Base-by-base conservation (phyloP, 2,797 vertebrate genomes). In the Myripristis jacobus region DNA sequence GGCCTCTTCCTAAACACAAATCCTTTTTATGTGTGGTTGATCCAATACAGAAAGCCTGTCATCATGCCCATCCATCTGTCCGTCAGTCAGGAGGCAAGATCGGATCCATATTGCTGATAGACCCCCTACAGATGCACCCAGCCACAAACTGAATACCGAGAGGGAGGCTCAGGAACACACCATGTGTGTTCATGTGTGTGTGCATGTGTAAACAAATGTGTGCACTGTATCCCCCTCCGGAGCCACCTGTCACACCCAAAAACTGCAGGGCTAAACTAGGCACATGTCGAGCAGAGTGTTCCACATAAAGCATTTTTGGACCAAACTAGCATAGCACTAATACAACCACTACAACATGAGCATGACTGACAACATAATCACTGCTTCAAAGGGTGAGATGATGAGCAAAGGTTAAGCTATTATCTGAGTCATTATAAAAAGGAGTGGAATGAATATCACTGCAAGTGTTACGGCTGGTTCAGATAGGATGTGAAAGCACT, bases 21-120 rank as follows among this genome's bases (percentile, higher is more conserved):
- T 19, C 4, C 15, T 6, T 56, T 68, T 43, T 18, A 44, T 21
- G 41, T 6, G 6, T 46, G 24, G 56, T 58, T 2, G 27, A 43
- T 67, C 13, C 27, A 70, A 50, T 85, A 73, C 65, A 88, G 70
- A 83, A 66, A 80, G 70, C 66, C 36, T 31, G 58, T 67, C 55
- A 82, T 53, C 31, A 71, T 75, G 60, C 41, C 69, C 59, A 63
- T 57, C 70, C 53, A 75, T 82, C 66, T 72, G 70, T 61, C 44
- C 6, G 9, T 65, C 34, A 44, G 61, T 84, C 72, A 58, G 19
- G 31, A 80, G 73, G 76, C 56, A 64, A 80, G 79, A 91, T 84
- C 74, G 70, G 73, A 83, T 74, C 72, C 24, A 68, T 75, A 75
- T 29, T 76, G 43, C 58, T 73, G 75, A 79, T 12, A 61, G 79